Percentiles rank a stretch among this genome's conserved stretches.
phyloP scores from a whole-genome alignment of 2,113 vertebrate species.

The Plotosus lineatus region DNA sequence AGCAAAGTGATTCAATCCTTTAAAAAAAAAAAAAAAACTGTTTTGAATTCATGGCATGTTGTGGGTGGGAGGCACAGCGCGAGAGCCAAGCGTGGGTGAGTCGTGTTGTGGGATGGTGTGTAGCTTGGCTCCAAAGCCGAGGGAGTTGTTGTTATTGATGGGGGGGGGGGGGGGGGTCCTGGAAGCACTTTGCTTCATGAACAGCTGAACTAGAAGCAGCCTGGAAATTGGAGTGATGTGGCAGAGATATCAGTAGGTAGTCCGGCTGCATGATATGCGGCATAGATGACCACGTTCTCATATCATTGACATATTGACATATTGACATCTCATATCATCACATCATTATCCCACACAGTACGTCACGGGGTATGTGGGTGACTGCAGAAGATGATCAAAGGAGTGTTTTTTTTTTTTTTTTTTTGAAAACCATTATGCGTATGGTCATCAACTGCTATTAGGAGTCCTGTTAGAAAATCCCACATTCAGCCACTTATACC shows the following conservation, averaged over 20 bases:
- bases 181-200: neutral
- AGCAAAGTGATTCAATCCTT: conserved; percentile 28
- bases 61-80: neutral
- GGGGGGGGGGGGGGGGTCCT: conserved; percentile 7
- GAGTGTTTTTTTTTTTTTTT: neutral
- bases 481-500: conserved; percentile 62
- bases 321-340: too few relatives aligned
- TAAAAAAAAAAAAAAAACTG: neutral
- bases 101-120: conserved; percentile 22
- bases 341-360: conserved; percentile 11
- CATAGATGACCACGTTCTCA: neutral
- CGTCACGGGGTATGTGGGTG: conserved; percentile 9
- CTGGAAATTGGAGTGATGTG: neutral
- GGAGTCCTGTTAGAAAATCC: neutral
- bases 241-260: neutral
- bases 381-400: conserved; percentile 24
- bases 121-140: conserved; percentile 8
- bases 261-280: neutral
- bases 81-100: conserved; percentile 30
- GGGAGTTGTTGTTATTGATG: too few relatives aligned
- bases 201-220: conserved; percentile 17
- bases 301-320: too few relatives aligned
- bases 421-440: neutral
- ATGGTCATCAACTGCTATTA: neutral
- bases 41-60: conserved; percentile 23